Evolutionary conservation across 2,797 vertebrate genomes (phyloP).

Genomic region (Harpagifer antarcticus): DNA sequence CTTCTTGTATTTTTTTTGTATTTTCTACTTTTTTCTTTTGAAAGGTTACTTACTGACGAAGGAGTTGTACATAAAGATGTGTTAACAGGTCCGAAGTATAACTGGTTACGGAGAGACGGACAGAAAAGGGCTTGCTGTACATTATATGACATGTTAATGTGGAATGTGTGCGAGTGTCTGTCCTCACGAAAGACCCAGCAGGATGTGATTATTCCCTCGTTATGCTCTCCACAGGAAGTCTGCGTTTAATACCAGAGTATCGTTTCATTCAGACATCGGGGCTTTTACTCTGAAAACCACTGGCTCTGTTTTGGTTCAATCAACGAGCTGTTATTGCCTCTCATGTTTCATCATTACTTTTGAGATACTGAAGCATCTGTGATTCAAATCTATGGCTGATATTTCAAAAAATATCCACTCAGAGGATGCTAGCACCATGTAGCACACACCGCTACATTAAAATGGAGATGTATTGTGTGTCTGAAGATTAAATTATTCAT

Average conservation of each 20-base stretch:
- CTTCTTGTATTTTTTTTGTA: conserved; percentile 72
- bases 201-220: conserved; percentile 25
- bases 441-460: too few relatives aligned
- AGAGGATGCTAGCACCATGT: too few relatives aligned
- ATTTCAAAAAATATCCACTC: background rate
- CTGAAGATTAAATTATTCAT: too few relatives aligned
- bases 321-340: conserved; percentile 7
- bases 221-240: conserved; percentile 14
- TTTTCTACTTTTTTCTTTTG: conserved; percentile 46
- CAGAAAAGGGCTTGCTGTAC: conserved; percentile 65
- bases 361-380: conserved; percentile 1
- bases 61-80: conserved; percentile 73
- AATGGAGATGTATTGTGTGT: too few relatives aligned
- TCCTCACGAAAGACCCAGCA: conserved; percentile 38
- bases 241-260: background rate
- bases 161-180: conserved; percentile 77
- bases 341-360: background rate
- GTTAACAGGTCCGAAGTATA: conserved; percentile 71
- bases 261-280: background rate
- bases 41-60: conserved; percentile 76
- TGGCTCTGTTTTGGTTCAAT: conserved; percentile 65
- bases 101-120: conserved; percentile 60
- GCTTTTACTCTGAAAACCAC: conserved; percentile 37
- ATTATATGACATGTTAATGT: conserved; percentile 70
- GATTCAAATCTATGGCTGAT: conserved; percentile 9